phyloP scores from a whole-genome alignment of 2,113 vertebrate genomes.

The Lampris incognitus region DNA sequence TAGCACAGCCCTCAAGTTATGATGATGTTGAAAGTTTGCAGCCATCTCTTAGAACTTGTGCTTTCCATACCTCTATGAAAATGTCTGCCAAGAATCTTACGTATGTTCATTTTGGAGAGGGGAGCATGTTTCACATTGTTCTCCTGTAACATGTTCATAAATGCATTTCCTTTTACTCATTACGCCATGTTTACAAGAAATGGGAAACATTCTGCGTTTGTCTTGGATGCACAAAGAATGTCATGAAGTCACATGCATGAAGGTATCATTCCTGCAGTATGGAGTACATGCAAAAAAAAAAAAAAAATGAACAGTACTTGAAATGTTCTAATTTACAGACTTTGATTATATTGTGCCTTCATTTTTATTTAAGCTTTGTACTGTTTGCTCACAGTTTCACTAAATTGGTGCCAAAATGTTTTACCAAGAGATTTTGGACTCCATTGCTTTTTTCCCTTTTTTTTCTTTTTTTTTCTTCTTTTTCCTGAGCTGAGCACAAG shows the following conservation, averaged over 20 bases:
- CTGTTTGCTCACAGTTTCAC: constrained; percentile 12
- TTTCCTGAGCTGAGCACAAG: not conserved
- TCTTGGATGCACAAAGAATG: not conserved
- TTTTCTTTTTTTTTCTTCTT: not conserved
- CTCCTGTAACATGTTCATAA: not conserved
- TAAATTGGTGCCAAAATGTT: not conserved
- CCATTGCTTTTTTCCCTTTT: not conserved
- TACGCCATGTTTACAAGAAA: constrained; percentile 29
- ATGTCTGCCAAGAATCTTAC: constrained; percentile 27
- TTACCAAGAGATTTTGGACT: not conserved
- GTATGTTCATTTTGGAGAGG: not conserved
- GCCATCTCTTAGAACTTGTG: constrained; percentile 43
- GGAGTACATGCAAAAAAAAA: constrained; percentile 6
- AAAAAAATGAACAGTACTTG: constrained; percentile 12
- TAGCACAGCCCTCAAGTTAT: constrained; percentile 22
- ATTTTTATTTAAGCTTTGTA: constrained; percentile 56
- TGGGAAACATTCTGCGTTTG: not conserved
- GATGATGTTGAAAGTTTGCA: constrained; percentile 24
- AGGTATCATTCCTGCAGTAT: not conserved
- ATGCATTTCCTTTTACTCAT: not conserved
- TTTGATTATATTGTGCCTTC: constrained; percentile 65
- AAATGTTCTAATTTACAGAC: constrained; percentile 27
- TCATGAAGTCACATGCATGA: not conserved
- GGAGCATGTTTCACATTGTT: not conserved
- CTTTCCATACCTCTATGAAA: constrained; percentile 52